Evolutionary conservation across 23 tunicate genomes (phyloP).

Genomic region (Corella eumyota): DNA sequence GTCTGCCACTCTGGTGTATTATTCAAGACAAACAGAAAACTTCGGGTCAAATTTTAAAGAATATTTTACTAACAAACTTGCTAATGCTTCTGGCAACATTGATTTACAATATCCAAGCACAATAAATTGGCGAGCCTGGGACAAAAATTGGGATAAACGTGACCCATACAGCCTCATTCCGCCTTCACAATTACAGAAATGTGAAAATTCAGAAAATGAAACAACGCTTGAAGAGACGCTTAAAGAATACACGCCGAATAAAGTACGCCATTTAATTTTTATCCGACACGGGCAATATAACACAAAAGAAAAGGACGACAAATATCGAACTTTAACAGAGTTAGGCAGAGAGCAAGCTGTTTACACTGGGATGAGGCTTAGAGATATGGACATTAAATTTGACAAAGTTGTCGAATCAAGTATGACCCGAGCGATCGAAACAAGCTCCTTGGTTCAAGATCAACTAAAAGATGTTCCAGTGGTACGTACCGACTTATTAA

Average conservation of each 20-base stretch:
- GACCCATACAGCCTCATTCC: constrained; percentile 25
- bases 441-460: constrained; percentile 30
- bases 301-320: constrained; percentile 40
- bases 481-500: constrained; percentile 34
- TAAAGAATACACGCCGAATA: constrained; percentile 27
- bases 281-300: constrained; percentile 93
- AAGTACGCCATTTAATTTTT: constrained; percentile 50
- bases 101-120: too few species aligned
- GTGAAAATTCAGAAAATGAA: neutral
- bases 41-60: too few species aligned
- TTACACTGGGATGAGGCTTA: constrained; percentile 48
- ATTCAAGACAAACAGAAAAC: too few species aligned
- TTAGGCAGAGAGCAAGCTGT: constrained; percentile 81
- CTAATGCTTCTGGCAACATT: too few species aligned
- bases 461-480: constrained; percentile 13
- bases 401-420: constrained; percentile 40
- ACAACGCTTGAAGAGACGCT: constrained; percentile 7
- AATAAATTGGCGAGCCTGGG: too few species aligned
- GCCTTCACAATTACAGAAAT: constrained; percentile 19
- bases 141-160: constrained; percentile 74
- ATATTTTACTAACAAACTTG: too few species aligned
- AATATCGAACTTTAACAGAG: constrained; percentile 28
- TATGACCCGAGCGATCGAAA: constrained; percentile 87
- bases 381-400: constrained; percentile 15
- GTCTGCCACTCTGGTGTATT: too few species aligned